Percentiles rank a stretch among this genome's conserved stretches.
phyloP scores from a whole-genome alignment of 2,888 invertebrate species.

The Hypsopygia costalis region DNA sequence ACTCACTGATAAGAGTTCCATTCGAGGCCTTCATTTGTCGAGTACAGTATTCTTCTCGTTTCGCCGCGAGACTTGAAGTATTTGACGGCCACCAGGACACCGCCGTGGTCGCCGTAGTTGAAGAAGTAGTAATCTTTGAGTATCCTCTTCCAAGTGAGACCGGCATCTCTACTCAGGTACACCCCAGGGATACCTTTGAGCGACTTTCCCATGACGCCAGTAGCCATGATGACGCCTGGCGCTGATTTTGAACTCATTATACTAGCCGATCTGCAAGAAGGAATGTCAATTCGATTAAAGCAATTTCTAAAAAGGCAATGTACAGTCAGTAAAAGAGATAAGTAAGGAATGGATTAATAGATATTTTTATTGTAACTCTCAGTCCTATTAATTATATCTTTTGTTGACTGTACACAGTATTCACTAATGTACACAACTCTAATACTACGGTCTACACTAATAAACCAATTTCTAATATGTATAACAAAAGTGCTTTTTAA shows the following conservation, averaged over 20 bases:
- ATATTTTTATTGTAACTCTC: too few species aligned
- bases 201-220: slow-evolving; percentile 88
- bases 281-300: background rate
- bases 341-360: too few species aligned
- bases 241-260: slow-evolving; percentile 93
- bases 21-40: slow-evolving; percentile 91
- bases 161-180: slow-evolving; percentile 90
- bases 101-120: slow-evolving; percentile 95
- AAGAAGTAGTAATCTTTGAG: slow-evolving; percentile 91
- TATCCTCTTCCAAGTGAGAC: slow-evolving; percentile 90
- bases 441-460: too few species aligned
- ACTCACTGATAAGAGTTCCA: slow-evolving; percentile 85
- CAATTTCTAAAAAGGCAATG: too few species aligned
- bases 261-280: slow-evolving; percentile 82
- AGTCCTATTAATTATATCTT: too few species aligned
- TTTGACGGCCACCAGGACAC: slow-evolving; percentile 91
- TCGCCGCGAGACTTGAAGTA: slow-evolving; percentile 88
- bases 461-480: too few species aligned
- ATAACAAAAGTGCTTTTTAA: too few species aligned
- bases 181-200: slow-evolving; percentile 91
- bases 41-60: slow-evolving; percentile 90
- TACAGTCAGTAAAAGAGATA: too few species aligned
- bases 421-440: too few species aligned
- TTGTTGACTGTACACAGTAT: too few species aligned
- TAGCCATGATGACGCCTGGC: slow-evolving; percentile 93